Evolutionary conservation across 2,888 invertebrate genomes (phyloP), one percentile per base, ranked within the genome.

Genomic region (Chymomyza caudatula): DNA sequence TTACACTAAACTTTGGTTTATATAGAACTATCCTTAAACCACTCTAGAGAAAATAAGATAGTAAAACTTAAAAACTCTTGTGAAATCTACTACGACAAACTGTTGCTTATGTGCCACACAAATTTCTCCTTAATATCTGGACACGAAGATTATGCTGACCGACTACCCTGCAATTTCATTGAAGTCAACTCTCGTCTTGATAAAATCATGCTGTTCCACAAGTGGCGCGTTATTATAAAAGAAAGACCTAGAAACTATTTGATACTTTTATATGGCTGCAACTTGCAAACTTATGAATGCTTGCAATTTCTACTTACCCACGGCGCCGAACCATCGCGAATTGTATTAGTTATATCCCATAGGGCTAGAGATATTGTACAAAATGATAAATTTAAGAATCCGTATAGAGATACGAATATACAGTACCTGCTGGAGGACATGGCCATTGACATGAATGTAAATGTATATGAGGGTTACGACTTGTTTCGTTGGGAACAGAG

Each of bases 141-240:
- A 11, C 11, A 37, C 11, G 3, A 37, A 0, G 29, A 37, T 37
- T 2, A 1, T 0, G 4, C 8, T 51, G 0, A 22, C 5, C 3
- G 52, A 4, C 13, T 11, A 0, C 89, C 90, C 0, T n/a, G 63
- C 0, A 89, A 89, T 53, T 87, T 88, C 58, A 49, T 82, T 0
- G 80, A 89, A 25, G 56, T 88, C 6, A 89, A 89, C 49, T 63
- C 47, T 58, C 85, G 89, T 0, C 58, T 89, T 11, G 88, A 89
- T 57, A 86, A 85, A 43, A 70, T 90, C 0, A 13, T 82, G 13
- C 65, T 88, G 4, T 88, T 77, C 54, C 77, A 89, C 19, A 88
- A 88, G 63, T 20, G 89, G 0, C 57, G 71, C 0, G 57, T 76
- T 1, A 58, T 88, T 0, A 11, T 69, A 2, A 68, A 66, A 5